Evolutionary conservation across 2,888 invertebrate species (phyloP).

Genomic region (Tinea semifulvella): DNA sequence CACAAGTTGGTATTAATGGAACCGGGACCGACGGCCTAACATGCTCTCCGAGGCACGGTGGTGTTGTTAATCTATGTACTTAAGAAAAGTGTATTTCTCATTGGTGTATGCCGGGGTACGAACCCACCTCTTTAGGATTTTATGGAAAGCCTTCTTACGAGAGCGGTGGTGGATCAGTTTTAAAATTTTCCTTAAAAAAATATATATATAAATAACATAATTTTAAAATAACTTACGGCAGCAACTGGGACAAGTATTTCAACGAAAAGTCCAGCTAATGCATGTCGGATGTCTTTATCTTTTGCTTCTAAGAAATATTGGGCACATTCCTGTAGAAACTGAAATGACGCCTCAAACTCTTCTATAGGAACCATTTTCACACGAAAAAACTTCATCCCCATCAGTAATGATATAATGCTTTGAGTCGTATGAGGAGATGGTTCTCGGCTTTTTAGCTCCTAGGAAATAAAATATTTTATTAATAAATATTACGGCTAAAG

Average conservation of each 20-base stretch:
- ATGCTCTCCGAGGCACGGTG: no score
- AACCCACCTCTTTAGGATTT: no score
- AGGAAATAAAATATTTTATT: conserved; percentile 7
- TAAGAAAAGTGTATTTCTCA: no score
- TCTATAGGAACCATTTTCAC: conserved; percentile 98
- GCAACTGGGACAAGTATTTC: conserved; percentile 99
- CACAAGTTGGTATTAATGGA: no score
- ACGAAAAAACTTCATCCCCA: conserved; percentile 99
- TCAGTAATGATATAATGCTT: conserved; percentile 94
- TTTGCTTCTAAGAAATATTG: conserved; percentile 98
- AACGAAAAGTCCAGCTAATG: conserved; percentile 96
- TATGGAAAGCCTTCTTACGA: no score
- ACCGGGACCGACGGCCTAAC: no score
- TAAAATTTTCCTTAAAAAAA: no score
- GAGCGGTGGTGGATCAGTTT: no score
- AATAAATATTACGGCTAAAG: no score
- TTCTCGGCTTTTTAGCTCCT: conserved; percentile 78
- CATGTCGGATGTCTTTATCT: conserved; percentile 97
- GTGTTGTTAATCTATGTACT: no score
- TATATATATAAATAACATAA: conserved; percentile 3
- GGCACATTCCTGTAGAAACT: conserved; percentile 98
- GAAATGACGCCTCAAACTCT: conserved; percentile 98
- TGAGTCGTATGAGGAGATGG: conserved; percentile 91
- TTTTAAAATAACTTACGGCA: conserved; percentile 75
- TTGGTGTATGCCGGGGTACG: no score